phyloP scores from a whole-genome alignment of 2,113 vertebrate genomes.

The Noctilio leporinus region DNA sequence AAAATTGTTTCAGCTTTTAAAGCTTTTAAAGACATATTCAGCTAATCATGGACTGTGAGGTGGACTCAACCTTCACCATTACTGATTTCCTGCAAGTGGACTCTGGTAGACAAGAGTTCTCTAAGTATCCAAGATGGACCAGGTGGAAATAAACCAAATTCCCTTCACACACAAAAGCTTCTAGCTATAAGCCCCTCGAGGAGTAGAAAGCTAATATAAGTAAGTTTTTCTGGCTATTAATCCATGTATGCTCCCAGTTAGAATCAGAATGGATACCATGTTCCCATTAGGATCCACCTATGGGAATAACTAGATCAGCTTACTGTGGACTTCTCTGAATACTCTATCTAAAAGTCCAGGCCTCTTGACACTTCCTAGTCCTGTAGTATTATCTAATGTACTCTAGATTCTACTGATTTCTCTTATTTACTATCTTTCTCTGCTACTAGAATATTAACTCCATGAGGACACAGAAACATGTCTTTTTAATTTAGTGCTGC shows the following conservation, averaged over 20 bases:
- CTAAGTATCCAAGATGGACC: neutral
- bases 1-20: neutral
- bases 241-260: neutral
- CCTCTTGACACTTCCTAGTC: neutral
- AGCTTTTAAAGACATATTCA: constrained; percentile 18
- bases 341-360: neutral
- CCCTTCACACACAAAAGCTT: neutral
- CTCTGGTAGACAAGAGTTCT: neutral
- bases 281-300: neutral
- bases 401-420: neutral
- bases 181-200: neutral
- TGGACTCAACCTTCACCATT: neutral
- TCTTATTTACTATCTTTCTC: neutral
- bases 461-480: neutral
- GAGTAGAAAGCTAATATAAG: neutral
- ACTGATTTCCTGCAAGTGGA: neutral
- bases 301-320: neutral
- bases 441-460: neutral
- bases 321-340: neutral
- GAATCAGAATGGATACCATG: neutral
- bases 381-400: neutral
- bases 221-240: neutral
- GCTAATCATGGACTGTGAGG: neutral
- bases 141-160: constrained; percentile 17
- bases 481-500: neutral